Conservation (phyloP, 2,113 vertebrate species). For the Paracyprichromis sp. region DNA sequence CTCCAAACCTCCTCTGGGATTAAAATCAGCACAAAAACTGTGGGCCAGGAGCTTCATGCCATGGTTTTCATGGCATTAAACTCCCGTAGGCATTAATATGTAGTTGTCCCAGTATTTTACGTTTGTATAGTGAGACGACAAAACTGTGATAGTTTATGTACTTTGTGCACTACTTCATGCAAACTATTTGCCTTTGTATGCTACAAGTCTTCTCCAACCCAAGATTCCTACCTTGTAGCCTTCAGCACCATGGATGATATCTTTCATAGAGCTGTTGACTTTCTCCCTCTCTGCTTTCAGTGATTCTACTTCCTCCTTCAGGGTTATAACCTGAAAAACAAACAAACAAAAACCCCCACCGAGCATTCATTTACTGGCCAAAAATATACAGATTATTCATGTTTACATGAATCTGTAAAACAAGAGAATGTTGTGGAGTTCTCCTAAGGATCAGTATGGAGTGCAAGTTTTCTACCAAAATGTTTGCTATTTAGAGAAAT, state of each 20-base stretch:
- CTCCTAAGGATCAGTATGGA: not conserved
- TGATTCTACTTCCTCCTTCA: constrained; percentile 79
- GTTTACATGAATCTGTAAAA: not conserved
- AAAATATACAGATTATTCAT: not conserved
- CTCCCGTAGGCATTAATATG: not conserved
- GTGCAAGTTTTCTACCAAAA: not conserved
- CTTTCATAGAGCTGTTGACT: constrained; percentile 82
- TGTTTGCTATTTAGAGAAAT: not conserved
- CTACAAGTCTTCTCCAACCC: not conserved
- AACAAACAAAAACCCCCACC: not conserved
- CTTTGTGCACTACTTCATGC: not conserved
- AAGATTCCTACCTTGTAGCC: constrained; percentile 83
- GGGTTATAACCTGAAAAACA: constrained; percentile 63
- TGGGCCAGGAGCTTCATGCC: not conserved
- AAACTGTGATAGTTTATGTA: not conserved
- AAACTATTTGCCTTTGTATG: not conserved
- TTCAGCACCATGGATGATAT: constrained; percentile 89
- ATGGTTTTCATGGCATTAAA: not conserved
- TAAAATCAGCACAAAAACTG: not conserved
- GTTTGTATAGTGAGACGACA: not conserved
- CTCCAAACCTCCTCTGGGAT: not conserved
- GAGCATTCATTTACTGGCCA: not conserved
- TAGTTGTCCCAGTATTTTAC: not conserved
- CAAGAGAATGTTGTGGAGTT: not conserved
- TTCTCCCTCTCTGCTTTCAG: constrained; percentile 78